Base-by-base conservation (phyloP, 2,888 invertebrate genomes). In the Phytoseiulus persimilis region DNA sequence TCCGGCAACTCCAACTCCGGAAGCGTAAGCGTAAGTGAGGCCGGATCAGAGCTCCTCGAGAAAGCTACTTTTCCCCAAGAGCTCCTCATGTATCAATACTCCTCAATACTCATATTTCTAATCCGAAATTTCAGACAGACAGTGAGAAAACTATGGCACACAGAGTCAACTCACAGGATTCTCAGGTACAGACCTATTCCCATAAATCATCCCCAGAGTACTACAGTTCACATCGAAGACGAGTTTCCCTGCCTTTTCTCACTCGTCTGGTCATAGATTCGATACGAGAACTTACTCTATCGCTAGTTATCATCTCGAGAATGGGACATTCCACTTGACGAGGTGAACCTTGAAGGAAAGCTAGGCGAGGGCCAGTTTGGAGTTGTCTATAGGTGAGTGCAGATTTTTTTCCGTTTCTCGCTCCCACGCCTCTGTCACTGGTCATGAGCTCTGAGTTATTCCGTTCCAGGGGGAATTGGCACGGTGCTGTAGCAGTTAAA, bases 301-400 rank as follows among this genome's bases (percentile, higher is more conserved):
- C 92, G 28, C 33, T 93, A 96, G 96, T 93, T 97, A 91, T 97
- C 97, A 0, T 95, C 97, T 94, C 95, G 96, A 92, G 98, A 98
- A 93, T 98, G 98, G 98, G 98, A 98, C 94, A 98, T 98, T 92
- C 98, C 98, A 31, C 98, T 95, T 94, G 96, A 97, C 92, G 98
- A 98, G 93, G 93, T 98, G 91, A 95, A 95, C 92, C 94, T 98
- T 92, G 95, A 95, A 91, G 97, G 98, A 91, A 94, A 95, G 92
- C 96, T 98, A 91, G 98, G 98, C 83, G 95, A 95, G 45, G 98
- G 98, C 0, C 95, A 98, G 90, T 98, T 98, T 94, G 98, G 98
- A 90, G 97, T 96, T 2, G 98, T 98, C 90, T 96, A 96, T 93
- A 93, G 92, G 93, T 93, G 91, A 92, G 92, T 91, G 33, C 83